Conservation (phyloP, 2,113 vertebrate species). For the Rhinolophus sinicus region DNA sequence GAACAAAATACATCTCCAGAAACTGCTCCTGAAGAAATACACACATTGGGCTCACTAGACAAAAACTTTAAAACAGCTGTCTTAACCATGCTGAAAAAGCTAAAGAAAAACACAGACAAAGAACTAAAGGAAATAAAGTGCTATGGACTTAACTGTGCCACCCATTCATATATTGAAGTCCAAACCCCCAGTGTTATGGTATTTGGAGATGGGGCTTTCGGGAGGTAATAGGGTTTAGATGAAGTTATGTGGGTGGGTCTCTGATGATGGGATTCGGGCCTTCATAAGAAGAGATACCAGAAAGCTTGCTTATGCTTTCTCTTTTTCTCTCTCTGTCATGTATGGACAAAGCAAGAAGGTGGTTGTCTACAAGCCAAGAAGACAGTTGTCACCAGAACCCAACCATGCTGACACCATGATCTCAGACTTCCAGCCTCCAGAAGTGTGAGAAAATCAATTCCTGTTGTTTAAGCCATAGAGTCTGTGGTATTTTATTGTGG, state of each 20-base stretch:
- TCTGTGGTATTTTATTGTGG: not conserved
- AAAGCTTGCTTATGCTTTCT: not conserved
- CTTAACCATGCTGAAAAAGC: not conserved
- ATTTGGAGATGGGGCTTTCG: not conserved
- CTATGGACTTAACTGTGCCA: not conserved
- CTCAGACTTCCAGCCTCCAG: not conserved
- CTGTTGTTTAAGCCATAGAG: not conserved
- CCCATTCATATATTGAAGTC: not conserved
- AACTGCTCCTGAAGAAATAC: not conserved
- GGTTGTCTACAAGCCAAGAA: not conserved
- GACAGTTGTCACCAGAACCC: not conserved
- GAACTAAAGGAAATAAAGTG: not conserved
- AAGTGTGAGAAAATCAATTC: not conserved
- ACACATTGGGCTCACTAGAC: not conserved
- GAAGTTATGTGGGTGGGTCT: not conserved
- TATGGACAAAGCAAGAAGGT: not conserved
- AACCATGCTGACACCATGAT: not conserved
- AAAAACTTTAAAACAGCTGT: not conserved
- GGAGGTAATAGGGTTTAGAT: not conserved
- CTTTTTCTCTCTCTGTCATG: not conserved
- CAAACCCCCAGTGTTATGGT: not conserved
- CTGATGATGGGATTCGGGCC: not conserved
- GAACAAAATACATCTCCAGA: not conserved
- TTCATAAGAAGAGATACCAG: not conserved
- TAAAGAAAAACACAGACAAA: not conserved